Evolutionary conservation across 2,888 invertebrate species (phyloP).

Genomic region (Spodoptera littoralis): DNA sequence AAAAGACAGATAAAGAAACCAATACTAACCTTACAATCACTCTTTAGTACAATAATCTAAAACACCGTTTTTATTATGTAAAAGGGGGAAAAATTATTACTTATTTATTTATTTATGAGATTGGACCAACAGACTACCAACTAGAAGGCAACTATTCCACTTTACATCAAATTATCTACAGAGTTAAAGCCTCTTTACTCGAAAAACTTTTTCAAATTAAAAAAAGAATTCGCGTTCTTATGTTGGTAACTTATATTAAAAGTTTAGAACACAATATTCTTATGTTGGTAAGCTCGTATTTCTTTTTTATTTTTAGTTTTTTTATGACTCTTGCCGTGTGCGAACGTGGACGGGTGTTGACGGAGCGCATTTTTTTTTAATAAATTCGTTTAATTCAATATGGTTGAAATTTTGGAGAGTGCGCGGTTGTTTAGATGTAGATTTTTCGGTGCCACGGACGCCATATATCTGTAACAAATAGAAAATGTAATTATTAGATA

Average conservation of each 20-base stretch:
- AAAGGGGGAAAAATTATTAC: slow-evolving; percentile 61
- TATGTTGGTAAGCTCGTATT: slow-evolving; percentile 79
- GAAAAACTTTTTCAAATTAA: slow-evolving; percentile 53
- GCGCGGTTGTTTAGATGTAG: slow-evolving; percentile 50
- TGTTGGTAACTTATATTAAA: slow-evolving; percentile 48
- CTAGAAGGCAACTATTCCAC: slow-evolving; percentile 84
- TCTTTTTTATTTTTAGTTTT: slow-evolving; percentile 78
- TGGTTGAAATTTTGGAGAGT: slow-evolving; percentile 53
- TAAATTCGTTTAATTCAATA: slow-evolving; percentile 56
- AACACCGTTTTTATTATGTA: slow-evolving; percentile 57
- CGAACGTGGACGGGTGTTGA: slow-evolving; percentile 74
- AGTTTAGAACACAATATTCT: slow-evolving; percentile 72
- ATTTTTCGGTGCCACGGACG: slow-evolving; percentile 63
- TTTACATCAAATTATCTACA: slow-evolving; percentile 59
- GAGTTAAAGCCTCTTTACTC: slow-evolving; percentile 67
- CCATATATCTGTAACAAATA: slow-evolving; percentile 77
- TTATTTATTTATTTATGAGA: slow-evolving; percentile 59
- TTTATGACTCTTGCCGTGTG: slow-evolving; percentile 66
- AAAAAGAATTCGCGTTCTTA: slow-evolving; percentile 35
- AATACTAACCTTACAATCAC: slow-evolving; percentile 66
- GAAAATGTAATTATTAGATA: slow-evolving; percentile 17
- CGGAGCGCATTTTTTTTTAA: slow-evolving; percentile 75
- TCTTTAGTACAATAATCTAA: slow-evolving; percentile 60
- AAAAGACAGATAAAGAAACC: slow-evolving; percentile 14
- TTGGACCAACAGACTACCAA: slow-evolving; percentile 81